phyloP scores from a whole-genome alignment of 1,140 invertebrate species.

The Philotrypesis tridentata region DNA sequence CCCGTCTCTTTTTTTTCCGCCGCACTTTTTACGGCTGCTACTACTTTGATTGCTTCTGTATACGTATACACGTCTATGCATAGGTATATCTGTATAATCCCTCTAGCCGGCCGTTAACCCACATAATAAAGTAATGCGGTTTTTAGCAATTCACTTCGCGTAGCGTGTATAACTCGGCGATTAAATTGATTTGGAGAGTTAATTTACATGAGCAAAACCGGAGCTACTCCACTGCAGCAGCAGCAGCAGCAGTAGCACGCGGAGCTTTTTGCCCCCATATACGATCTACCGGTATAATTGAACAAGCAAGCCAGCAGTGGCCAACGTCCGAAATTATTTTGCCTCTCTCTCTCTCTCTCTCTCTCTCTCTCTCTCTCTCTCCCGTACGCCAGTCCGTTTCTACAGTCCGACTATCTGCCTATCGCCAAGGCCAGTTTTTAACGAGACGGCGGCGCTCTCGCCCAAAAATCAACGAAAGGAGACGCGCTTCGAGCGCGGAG shows the following conservation, averaged over 20 bases:
- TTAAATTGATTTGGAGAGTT: not conserved
- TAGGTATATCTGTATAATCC: too few relatives aligned
- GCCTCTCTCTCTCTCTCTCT: too few relatives aligned
- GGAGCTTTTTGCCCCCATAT: not conserved
- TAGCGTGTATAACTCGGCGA: not conserved
- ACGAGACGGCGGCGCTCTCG: constrained; percentile 5
- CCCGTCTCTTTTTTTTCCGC: not conserved
- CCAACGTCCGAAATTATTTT: not conserved
- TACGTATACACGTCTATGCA: too few relatives aligned
- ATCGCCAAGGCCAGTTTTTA: constrained; percentile 16
- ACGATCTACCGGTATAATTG: not conserved
- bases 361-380: too few relatives aligned
- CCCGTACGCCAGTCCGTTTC: too few relatives aligned
- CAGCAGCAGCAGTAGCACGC: too few relatives aligned
- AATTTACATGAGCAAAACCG: not conserved
- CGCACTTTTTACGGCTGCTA: constrained; percentile 22
- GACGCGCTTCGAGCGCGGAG: not conserved
- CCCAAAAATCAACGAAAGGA: not conserved
- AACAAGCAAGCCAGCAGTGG: not conserved
- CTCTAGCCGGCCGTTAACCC: constrained; percentile 16
- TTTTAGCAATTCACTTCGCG: not conserved
- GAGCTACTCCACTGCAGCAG: not conserved
- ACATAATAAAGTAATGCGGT: constrained; percentile 9
- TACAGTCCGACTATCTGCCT: too few relatives aligned
- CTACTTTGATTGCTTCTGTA: constrained; percentile 25